Evolutionary conservation across 2,888 invertebrate genomes (phyloP).

Genomic region (Plebejus anna): DNA sequence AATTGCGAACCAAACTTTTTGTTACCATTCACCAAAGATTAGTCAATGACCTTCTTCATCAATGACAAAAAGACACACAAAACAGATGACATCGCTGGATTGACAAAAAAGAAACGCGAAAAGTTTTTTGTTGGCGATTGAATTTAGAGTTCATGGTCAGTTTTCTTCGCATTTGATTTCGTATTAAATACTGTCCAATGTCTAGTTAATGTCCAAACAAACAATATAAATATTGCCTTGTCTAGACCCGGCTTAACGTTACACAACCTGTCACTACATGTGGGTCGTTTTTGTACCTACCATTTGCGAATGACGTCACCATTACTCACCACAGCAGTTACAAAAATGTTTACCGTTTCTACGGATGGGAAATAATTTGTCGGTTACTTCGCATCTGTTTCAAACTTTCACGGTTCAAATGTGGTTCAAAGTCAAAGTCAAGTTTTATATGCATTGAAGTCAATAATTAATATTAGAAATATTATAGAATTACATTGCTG

Average conservation of each 20-base stretch:
- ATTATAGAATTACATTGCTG: too few species aligned
- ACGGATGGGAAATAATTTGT: background rate
- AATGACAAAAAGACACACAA: background rate
- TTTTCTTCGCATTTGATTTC: too few species aligned
- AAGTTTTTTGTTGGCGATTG: too few species aligned
- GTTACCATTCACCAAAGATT: background rate
- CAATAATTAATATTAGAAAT: background rate
- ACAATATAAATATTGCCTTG: background rate
- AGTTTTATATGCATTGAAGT: background rate
- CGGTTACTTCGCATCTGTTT: background rate
- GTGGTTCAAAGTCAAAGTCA: background rate
- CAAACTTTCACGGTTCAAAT: background rate
- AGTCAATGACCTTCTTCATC: background rate
- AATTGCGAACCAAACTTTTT: background rate
- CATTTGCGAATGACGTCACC: constrained; percentile 3
- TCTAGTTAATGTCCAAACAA: background rate
- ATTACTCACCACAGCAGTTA: constrained; percentile 4
- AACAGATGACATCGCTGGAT: too few species aligned
- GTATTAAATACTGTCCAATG: background rate
- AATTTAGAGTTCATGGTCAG: background rate
- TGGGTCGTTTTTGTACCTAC: constrained; percentile 8
- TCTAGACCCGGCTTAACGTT: background rate
- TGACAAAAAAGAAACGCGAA: background rate
- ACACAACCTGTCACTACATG: constrained; percentile 8
- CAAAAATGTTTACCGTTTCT: constrained; percentile 1